phyloP scores from a whole-genome alignment of 2,888 invertebrate species.

The Thera britannica region DNA sequence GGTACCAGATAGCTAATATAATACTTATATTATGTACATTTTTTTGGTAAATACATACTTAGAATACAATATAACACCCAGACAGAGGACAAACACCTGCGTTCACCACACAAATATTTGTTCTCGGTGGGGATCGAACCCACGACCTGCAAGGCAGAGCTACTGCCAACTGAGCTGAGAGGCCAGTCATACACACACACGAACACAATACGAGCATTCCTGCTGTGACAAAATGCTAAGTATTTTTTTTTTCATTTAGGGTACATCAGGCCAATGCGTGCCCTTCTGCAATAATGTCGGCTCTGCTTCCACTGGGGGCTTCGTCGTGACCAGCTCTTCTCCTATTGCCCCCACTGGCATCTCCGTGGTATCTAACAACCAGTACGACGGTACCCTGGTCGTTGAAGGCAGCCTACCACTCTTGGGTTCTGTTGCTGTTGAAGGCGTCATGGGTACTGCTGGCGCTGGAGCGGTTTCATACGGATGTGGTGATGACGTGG shows the following conservation, averaged over 20 bases:
- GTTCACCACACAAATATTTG: too few species aligned
- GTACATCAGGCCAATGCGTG: slow-evolving; percentile 7
- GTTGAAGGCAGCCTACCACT: slow-evolving; percentile 14
- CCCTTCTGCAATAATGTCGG: neutral
- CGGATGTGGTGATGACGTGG: slow-evolving; percentile 9
- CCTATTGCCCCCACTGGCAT: slow-evolving; percentile 21
- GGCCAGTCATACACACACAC: too few species aligned
- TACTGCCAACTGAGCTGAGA: too few species aligned
- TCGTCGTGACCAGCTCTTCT: slow-evolving; percentile 19
- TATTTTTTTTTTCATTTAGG: neutral
- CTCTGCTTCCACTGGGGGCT: slow-evolving; percentile 18
- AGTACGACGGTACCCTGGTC: slow-evolving; percentile 17
- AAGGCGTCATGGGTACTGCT: slow-evolving; percentile 10
- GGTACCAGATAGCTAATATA: too few species aligned
- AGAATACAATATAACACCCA: too few species aligned
- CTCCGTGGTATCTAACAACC: slow-evolving; percentile 24
- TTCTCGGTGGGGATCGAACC: too few species aligned
- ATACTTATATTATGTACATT: too few species aligned
- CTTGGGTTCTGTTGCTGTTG: slow-evolving; percentile 6
- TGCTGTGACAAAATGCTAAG: too few species aligned
- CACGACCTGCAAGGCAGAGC: too few species aligned
- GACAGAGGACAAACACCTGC: too few species aligned
- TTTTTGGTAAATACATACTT: too few species aligned
- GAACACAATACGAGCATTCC: too few species aligned
- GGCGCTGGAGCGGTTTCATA: slow-evolving; percentile 27